Evolutionary conservation across 2,797 vertebrate species (phyloP).

Genomic region (Leptoclinus maculatus): DNA sequence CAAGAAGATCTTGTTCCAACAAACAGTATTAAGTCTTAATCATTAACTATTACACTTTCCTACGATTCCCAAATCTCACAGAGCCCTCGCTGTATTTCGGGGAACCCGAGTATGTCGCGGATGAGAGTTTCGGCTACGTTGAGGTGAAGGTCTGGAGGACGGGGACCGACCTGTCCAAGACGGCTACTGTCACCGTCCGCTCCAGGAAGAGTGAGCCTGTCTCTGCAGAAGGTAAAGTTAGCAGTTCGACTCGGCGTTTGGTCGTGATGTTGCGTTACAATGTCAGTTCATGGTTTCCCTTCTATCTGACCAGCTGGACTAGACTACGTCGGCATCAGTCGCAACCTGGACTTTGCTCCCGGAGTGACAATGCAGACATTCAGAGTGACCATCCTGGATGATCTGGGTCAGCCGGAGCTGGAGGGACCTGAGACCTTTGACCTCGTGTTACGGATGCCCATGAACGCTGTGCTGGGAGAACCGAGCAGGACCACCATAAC

Average conservation of each 20-base stretch:
- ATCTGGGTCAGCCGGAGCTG: constrained; percentile 87
- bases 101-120: constrained; percentile 83
- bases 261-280: background rate
- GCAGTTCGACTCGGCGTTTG: background rate
- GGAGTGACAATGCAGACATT: constrained; percentile 89
- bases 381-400: constrained; percentile 88
- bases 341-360: constrained; percentile 88
- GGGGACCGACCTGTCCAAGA: constrained; percentile 89
- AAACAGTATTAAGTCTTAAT: background rate
- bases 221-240: constrained; percentile 87
- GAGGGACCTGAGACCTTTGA: constrained; percentile 90
- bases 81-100: constrained; percentile 89
- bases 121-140: constrained; percentile 87
- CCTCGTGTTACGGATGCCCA: constrained; percentile 87
- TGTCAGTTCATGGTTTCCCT: constrained; percentile 4
- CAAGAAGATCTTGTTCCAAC: background rate
- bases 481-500: constrained; percentile 88
- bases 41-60: background rate
- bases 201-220: constrained; percentile 88
- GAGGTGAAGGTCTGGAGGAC: constrained; percentile 90
- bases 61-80: constrained; percentile 47
- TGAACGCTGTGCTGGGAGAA: constrained; percentile 87
- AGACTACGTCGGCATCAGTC: constrained; percentile 89
- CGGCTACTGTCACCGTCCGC: constrained; percentile 83
- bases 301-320: constrained; percentile 83